Evolutionary conservation across 2,888 invertebrate genomes (phyloP).

Genomic region (Achlya flavicornis): DNA sequence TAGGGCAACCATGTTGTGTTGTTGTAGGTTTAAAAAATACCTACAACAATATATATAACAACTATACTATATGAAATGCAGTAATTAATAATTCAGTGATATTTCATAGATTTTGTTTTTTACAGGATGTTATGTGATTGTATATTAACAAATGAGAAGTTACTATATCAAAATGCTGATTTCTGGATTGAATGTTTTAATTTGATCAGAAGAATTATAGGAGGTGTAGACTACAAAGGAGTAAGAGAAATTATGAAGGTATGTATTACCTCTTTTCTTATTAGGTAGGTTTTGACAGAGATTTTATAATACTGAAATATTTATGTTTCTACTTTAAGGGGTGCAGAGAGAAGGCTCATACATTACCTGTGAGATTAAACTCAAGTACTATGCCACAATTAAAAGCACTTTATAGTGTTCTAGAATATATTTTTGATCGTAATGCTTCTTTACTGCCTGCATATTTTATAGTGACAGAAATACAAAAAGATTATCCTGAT

Average conservation of each 20-base stretch:
- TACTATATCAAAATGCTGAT: conserved; percentile 91
- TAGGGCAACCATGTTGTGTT: too few relatives aligned
- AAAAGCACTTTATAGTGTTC: conserved; percentile 91
- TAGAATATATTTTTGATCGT: conserved; percentile 95
- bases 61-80: too few relatives aligned
- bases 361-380: conserved; percentile 90
- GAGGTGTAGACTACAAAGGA: conserved; percentile 97
- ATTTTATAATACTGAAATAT: neutral
- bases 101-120: conserved; percentile 20
- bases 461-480: conserved; percentile 97
- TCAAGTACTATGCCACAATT: conserved; percentile 92
- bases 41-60: too few relatives aligned
- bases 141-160: conserved; percentile 91
- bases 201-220: conserved; percentile 92
- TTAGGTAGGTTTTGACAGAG: neutral
- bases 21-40: too few relatives aligned
- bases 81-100: too few relatives aligned
- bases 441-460: conserved; percentile 96
- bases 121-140: conserved; percentile 93
- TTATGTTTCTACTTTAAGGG: conserved; percentile 74
- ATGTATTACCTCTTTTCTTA: conserved; percentile 25
- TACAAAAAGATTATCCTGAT: conserved; percentile 94
- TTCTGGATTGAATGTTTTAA: conserved; percentile 96
- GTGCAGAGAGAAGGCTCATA: conserved; percentile 94
- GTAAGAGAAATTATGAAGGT: conserved; percentile 96